These are phyloP conservation scores for Spea bombifrons DNA, from an alignment of 2,113 vertebrate species.

Conservation along the genomic window DNA sequence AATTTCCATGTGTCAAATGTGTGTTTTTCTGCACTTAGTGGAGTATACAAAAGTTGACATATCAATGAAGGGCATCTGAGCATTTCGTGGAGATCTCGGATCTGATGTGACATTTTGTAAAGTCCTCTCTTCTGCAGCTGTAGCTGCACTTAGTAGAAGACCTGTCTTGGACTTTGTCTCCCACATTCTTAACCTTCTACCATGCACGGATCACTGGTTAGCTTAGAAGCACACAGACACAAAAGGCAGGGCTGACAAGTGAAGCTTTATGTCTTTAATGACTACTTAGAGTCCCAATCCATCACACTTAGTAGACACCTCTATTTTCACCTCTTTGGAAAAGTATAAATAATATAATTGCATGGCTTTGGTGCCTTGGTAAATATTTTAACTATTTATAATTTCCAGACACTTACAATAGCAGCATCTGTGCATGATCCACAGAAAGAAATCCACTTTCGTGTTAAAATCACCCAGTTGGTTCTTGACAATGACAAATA, in stretches of 20 bases:
- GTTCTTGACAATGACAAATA: constrained; percentile 76
- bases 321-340: constrained; percentile 96
- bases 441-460: constrained; percentile 62
- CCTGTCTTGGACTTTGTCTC: constrained; percentile 88
- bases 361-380: constrained; percentile 80
- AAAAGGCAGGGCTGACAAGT: constrained; percentile 93
- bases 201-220: constrained; percentile 98
- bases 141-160: constrained; percentile 94
- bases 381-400: constrained; percentile 99
- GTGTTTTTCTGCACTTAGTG: background rate
- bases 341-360: constrained; percentile 98
- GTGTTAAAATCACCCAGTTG: constrained; percentile 87
- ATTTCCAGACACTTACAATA: constrained; percentile 88
- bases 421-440: constrained; percentile 85
- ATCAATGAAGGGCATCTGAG: background rate
- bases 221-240: constrained; percentile 95
- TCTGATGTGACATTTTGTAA: constrained; percentile 41
- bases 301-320: constrained; percentile 99
- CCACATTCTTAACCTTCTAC: constrained; percentile 91
- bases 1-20: background rate
- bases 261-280: constrained; percentile 96
- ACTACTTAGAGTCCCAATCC: constrained; percentile 99
- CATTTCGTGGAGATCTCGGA: background rate
- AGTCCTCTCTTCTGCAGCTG: constrained; percentile 57
- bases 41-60: background rate